Evolutionary conservation across 2,888 invertebrate genomes (phyloP).

Genomic region (Oxystoma pomonae): DNA sequence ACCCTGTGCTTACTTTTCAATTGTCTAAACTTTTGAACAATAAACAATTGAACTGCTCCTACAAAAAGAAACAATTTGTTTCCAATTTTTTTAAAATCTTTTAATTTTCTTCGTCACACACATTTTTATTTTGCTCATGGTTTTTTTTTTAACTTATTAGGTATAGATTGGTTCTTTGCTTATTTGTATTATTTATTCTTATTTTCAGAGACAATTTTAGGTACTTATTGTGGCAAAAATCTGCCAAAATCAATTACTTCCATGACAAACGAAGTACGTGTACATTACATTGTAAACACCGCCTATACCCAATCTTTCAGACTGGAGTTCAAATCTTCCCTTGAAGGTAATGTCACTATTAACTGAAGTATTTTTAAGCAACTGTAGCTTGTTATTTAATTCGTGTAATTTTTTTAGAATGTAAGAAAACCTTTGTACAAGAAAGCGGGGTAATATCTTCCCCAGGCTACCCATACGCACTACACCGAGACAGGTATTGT

Average conservation of each 20-base stretch:
- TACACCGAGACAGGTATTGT: conserved; percentile 52
- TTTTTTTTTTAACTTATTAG: too few species aligned
- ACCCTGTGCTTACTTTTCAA: too few species aligned
- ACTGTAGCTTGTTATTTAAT: too few species aligned
- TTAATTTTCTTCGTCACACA: too few species aligned
- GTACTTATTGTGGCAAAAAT: conserved; percentile 3
- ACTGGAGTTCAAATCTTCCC: neutral
- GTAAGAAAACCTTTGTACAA: conserved; percentile 62
- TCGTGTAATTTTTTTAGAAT: conserved; percentile 56
- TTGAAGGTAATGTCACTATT: neutral
- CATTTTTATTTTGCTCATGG: too few species aligned
- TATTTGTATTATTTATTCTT: too few species aligned
- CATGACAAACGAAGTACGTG: neutral
- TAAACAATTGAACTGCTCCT: too few species aligned
- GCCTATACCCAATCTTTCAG: neutral
- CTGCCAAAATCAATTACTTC: neutral
- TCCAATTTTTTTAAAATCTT: too few species aligned
- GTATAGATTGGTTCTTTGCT: too few species aligned
- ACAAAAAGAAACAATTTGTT: too few species aligned
- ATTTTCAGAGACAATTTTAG: conserved; percentile 10
- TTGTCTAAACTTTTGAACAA: too few species aligned
- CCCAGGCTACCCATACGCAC: conserved; percentile 64
- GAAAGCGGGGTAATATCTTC: conserved; percentile 65
- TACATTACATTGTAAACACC: neutral
- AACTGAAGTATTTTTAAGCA: too few species aligned